phyloP scores from a whole-genome alignment of 2,113 vertebrate genomes.

The Sinocyclocheilus rhinocerous region DNA sequence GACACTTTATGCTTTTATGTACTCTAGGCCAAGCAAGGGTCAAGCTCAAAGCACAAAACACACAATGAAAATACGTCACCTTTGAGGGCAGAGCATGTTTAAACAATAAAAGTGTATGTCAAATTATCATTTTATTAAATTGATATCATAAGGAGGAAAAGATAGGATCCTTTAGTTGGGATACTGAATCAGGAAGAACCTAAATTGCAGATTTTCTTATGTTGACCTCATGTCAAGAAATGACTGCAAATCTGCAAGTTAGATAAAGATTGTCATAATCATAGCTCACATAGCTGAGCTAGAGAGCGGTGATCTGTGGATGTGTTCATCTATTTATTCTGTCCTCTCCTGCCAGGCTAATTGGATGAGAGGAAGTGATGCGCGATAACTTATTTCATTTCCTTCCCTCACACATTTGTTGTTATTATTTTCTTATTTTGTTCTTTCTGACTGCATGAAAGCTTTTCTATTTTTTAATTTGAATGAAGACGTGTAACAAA shows the following conservation, averaged over 20 bases:
- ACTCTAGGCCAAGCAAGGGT: background rate
- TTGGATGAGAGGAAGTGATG: background rate
- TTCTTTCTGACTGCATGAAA: background rate
- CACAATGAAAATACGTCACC: background rate
- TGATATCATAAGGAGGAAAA: background rate
- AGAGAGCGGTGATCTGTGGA: background rate
- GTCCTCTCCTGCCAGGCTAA: background rate
- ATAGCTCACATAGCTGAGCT: background rate
- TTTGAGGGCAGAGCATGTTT: constrained; percentile 4
- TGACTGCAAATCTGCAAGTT: background rate
- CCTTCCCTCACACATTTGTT: background rate
- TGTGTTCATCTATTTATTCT: background rate
- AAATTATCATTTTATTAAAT: background rate
- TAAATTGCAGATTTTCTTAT: background rate
- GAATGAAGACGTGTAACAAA: background rate
- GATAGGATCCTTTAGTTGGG: too few species aligned
- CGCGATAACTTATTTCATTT: background rate
- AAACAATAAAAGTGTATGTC: background rate
- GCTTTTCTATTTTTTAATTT: background rate
- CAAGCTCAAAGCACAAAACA: background rate
- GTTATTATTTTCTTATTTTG: background rate
- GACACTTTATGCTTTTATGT: background rate
- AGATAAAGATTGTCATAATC: background rate
- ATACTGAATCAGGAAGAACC: background rate
- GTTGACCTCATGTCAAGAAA: background rate